Conservation (phyloP, 2,888 invertebrate genomes). For the Pristionchus arcanus region DNA sequence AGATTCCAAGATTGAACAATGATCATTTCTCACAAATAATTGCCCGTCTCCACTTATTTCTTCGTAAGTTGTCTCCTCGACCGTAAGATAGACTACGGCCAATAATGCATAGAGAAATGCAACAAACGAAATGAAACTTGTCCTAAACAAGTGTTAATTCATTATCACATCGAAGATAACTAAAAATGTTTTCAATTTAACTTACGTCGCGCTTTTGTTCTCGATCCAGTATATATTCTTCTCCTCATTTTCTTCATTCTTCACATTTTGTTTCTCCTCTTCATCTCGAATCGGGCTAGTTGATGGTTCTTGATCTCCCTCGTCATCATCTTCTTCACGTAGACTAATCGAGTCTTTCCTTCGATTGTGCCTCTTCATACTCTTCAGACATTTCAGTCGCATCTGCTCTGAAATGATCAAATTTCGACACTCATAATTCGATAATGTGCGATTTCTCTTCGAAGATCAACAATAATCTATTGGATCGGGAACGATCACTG, state of each 20-base stretch:
- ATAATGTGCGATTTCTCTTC: background rate
- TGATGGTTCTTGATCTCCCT: background rate
- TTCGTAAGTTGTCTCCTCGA: slow-evolving; percentile 10
- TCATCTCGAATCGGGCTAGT: background rate
- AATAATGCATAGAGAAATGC: slow-evolving; percentile 28
- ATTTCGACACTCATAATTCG: background rate
- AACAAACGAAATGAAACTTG: background rate
- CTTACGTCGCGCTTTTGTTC: background rate
- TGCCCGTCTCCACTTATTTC: background rate
- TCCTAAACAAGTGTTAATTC: background rate
- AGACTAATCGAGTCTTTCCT: background rate
- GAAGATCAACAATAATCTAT: background rate
- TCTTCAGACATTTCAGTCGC: slow-evolving; percentile 33
- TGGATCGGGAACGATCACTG: background rate
- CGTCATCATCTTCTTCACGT: background rate
- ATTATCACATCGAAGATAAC: no score
- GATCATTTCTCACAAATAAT: background rate
- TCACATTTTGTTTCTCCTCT: background rate
- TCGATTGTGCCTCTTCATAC: slow-evolving; percentile 3
- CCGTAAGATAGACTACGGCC: background rate
- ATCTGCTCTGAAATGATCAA: background rate
- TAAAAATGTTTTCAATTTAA: background rate
- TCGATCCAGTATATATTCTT: background rate
- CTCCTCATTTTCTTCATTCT: slow-evolving; percentile 1
- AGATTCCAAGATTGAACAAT: background rate